Conservation (phyloP, 92 coral and sea anemone genomes). For the Siderastrea radians region DNA sequence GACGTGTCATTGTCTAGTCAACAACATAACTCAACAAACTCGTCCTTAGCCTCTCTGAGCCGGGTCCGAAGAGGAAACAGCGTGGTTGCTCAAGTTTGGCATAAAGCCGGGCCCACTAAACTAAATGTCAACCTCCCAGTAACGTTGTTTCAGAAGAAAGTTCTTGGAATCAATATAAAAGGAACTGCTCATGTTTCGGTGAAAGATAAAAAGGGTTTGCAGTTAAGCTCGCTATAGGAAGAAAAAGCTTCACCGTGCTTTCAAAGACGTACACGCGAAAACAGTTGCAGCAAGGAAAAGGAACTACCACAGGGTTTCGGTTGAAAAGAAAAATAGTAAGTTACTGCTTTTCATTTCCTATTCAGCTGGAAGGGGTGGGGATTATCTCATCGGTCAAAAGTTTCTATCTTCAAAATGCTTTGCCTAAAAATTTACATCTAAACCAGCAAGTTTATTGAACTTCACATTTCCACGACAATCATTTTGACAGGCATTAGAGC, state of each 20-base stretch:
- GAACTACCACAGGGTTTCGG: no score
- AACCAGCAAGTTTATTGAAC: no score
- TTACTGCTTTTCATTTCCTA: no score
- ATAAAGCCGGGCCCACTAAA: background rate
- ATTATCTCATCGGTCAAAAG: no score
- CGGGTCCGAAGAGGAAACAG: background rate
- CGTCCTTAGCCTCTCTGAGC: background rate
- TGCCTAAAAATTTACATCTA: no score
- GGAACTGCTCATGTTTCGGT: background rate
- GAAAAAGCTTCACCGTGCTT: background rate
- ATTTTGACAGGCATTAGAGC: no score
- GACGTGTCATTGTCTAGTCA: background rate
- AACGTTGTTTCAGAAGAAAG: background rate
- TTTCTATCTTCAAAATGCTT: no score
- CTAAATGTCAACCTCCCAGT: background rate
- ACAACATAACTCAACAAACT: background rate
- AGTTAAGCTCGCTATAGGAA: background rate
- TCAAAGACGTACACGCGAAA: background rate
- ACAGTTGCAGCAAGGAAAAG: background rate
- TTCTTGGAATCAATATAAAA: background rate
- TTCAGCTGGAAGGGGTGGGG: no score
- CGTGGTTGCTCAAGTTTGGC: background rate
- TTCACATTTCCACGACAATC: no score
- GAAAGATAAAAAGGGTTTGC: no score
- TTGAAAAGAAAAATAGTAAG: no score